Base-by-base conservation (phyloP, 2,888 invertebrate species). In the Eudemis profundana region DNA sequence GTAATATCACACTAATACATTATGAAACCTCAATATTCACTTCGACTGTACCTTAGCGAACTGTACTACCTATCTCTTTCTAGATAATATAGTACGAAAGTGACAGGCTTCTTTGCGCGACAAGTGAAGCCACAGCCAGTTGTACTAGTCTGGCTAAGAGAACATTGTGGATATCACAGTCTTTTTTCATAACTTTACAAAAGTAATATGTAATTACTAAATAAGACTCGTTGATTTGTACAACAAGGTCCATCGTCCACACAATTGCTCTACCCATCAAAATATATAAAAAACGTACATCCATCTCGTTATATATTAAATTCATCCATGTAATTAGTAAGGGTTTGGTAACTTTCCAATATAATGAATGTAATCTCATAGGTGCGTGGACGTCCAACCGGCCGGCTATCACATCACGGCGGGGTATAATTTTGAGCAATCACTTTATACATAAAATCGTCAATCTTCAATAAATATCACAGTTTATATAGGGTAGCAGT, bases 371-470 rank as follows among this genome's bases (percentile, higher is more conserved):
- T 63, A 66, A 68, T 68, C 63, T 68, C 68, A 63, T 38, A 38
- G 14, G 7, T 17, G 17, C 42, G 17, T 17, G 42, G 56, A 17
- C 40, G 8, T 12, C 14, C 2, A 21, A 8, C 17, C 74, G 71
- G 70, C 69, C 69, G 66, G 73, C 72, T 83, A 85, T 82, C 82
- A 85, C 84, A 82, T 70, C 69, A 68, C 69, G 71, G 44, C 71
- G 70, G 73, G 76, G 74, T 76, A 78, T 70, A 83, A 81, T 82
- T 85, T 87, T 87, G 87, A 87, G 87, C 87, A 87, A 86, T 76
- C 60, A 67, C 62, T 69, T 71, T 69, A 67, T 57, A 68, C 68
- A 69, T 70, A 62, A 67, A 56, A 65, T 50, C 38, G 53, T 70
- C 64, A 53, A 61, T 38, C n/a, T n/a, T n/a, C 59, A 54, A 44